Evolutionary conservation across 2,113 vertebrate species (phyloP), one percentile per base, ranked within the genome.

Genomic region (Mirza zaza): DNA sequence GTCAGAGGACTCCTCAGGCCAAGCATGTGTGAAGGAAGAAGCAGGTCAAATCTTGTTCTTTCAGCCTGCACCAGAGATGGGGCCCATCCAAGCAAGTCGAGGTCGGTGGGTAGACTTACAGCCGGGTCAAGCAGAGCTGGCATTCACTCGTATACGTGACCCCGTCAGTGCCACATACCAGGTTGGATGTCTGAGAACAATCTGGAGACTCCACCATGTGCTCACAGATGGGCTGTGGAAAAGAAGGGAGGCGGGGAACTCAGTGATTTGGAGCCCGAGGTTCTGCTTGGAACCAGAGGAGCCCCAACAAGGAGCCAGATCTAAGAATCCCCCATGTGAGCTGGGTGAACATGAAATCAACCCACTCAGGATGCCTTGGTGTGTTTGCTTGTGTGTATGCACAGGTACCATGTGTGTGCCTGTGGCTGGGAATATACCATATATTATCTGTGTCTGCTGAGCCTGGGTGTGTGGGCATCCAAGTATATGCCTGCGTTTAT

Each of bases 81-180:
- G 29, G 5, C 68, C 63, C 27, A 75, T 8, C 20, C 80, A 81
- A 39, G 27, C 13, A 48, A 70, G n/a, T 42, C 17, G 63, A 48
- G 50, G 25, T 36, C 10, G 17, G 14, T 59, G 67, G 50, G 21
- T 70, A 15, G 4, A 96, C 97, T 98, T 98, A 98, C 94, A 97
- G 88, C 59, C 92, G 71, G 29, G 59, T 25, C 89, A 92, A 27
- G 50, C 98, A 98, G 80, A 98, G 89, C 15, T 96, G 65, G 57
- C 97, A 98, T 91, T 98, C 97, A 76, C 67, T 97, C n/a, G 91
- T 11, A 45, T 98, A 98, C 1, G 96, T 98, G 68, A 97, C 29
- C 15, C 89, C 86, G 2, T 98, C 86, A 6, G 98, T 98, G 90
- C 98, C 97, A 34, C 97, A 98, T 86, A 98, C 81, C 0, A 9